Evolutionary conservation across 2,888 invertebrate genomes (phyloP).

Genomic region (Mylabris sibirica): DNA sequence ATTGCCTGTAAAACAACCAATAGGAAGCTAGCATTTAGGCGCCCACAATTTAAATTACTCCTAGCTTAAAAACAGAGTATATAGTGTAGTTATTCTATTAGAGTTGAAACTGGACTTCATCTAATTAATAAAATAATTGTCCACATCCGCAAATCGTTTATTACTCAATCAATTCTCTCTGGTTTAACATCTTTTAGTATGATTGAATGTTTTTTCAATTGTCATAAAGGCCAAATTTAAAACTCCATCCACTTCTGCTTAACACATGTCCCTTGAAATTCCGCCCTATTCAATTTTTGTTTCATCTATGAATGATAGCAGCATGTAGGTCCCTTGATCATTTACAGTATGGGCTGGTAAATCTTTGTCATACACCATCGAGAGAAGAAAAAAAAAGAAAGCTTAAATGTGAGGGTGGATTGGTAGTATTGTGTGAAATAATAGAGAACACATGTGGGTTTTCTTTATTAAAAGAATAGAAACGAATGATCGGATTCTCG

Average conservation of each 20-base stretch:
- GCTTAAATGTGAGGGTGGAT: constrained; percentile 38
- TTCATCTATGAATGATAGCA: constrained; percentile 45
- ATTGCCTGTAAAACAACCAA: no score
- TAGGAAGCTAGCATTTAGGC: no score
- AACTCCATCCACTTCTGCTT: constrained; percentile 16
- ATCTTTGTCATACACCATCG: constrained; percentile 48
- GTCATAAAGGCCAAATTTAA: neutral
- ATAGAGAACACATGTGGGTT: constrained; percentile 19
- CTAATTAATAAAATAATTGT: no score
- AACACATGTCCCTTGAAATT: constrained; percentile 17
- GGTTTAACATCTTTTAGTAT: neutral
- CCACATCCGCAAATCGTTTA: neutral
- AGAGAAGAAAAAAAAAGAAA: constrained; percentile 31
- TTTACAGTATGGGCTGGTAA: constrained; percentile 52
- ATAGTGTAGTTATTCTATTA: no score
- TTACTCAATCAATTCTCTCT: neutral
- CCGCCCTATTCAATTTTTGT: constrained; percentile 18
- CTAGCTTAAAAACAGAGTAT: no score
- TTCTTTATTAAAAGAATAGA: constrained; percentile 15
- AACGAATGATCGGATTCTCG: neutral
- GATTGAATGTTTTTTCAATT: constrained; percentile 3
- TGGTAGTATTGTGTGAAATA: constrained; percentile 30
- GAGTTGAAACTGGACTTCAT: no score
- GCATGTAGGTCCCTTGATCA: constrained; percentile 55
- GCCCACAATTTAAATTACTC: no score